Evolutionary conservation across 2,888 invertebrate species (phyloP).

Genomic region (Malthinus seriepunctatus): DNA sequence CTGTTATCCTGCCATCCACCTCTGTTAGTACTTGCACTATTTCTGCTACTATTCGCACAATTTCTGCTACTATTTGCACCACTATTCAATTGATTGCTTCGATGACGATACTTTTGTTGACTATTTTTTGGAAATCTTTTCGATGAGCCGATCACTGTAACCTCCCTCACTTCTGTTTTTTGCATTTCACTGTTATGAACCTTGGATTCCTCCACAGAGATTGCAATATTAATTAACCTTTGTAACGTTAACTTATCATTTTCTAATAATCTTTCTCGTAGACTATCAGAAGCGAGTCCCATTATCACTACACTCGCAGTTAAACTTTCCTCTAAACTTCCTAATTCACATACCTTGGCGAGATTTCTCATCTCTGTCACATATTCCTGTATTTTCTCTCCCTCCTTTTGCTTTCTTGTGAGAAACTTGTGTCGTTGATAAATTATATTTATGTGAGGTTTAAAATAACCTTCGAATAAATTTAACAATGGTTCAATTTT

Average conservation of each 20-base stretch:
- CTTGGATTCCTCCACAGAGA: too few species aligned
- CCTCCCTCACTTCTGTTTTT: too few species aligned
- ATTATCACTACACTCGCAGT: constrained; percentile 17
- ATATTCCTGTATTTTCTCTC: constrained; percentile 16
- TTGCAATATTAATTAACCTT: too few species aligned
- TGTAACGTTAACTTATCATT: constrained; percentile 5
- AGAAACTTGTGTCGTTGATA: constrained; percentile 17
- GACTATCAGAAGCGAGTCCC: constrained; percentile 11
- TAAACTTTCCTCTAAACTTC: constrained; percentile 8
- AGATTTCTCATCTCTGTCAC: constrained; percentile 17
- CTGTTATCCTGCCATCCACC: too few species aligned
- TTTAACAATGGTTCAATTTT: neutral
- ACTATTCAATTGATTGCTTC: too few species aligned
- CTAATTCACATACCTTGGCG: constrained; percentile 17
- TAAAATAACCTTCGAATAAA: constrained; percentile 12
- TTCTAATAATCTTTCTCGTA: constrained; percentile 17
- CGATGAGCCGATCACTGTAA: too few species aligned
- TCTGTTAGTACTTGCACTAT: too few species aligned
- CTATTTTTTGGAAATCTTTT: too few species aligned
- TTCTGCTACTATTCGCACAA: too few species aligned
- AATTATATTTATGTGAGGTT: constrained; percentile 13
- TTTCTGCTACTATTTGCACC: too few species aligned
- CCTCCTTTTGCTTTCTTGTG: neutral
- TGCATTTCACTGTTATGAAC: too few species aligned
- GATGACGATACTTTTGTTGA: too few species aligned